These are phyloP conservation scores for Cheilosia scutellata DNA, from an alignment of 2,888 invertebrate species.

Conservation along the genomic window DNA sequence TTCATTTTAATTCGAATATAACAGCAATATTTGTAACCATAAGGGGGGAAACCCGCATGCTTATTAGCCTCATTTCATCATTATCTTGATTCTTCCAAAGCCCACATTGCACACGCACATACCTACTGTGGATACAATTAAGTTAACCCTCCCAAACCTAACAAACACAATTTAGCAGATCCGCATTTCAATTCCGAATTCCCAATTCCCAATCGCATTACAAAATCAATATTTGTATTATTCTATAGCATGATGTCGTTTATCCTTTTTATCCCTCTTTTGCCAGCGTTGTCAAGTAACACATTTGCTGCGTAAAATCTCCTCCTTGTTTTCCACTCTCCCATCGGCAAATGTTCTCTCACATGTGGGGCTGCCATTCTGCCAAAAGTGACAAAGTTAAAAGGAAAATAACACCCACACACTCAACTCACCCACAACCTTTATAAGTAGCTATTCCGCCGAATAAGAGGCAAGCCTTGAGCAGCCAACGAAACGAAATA, in stretches of 20 bases:
- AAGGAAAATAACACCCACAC: slow-evolving; percentile 5
- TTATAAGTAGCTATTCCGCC: not conserved
- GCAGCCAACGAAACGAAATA: slow-evolving; percentile 30
- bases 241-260: slow-evolving; percentile 55
- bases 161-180: slow-evolving; percentile 47
- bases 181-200: slow-evolving; percentile 65
- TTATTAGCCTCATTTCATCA: slow-evolving; percentile 4
- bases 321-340: not conserved
- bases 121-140: slow-evolving; percentile 26
- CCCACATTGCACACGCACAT: not conserved
- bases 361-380: slow-evolving; percentile 14
- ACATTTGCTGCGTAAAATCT: slow-evolving; percentile 38
- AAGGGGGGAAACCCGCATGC: not conserved
- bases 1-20: too few relatives aligned
- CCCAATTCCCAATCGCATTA: slow-evolving; percentile 70
- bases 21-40: too few relatives aligned
- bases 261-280: slow-evolving; percentile 53
- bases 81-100: not conserved
- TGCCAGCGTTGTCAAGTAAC: slow-evolving; percentile 31
- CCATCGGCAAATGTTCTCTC: not conserved
- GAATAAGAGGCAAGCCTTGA: slow-evolving; percentile 1
- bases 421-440: slow-evolving; percentile 1
- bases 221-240: slow-evolving; percentile 74
- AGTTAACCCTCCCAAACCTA: slow-evolving; percentile 22
- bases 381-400: slow-evolving; percentile 57